phyloP scores from a whole-genome alignment of 2,797 vertebrate genomes.

The Notolepis coatsorum region DNA sequence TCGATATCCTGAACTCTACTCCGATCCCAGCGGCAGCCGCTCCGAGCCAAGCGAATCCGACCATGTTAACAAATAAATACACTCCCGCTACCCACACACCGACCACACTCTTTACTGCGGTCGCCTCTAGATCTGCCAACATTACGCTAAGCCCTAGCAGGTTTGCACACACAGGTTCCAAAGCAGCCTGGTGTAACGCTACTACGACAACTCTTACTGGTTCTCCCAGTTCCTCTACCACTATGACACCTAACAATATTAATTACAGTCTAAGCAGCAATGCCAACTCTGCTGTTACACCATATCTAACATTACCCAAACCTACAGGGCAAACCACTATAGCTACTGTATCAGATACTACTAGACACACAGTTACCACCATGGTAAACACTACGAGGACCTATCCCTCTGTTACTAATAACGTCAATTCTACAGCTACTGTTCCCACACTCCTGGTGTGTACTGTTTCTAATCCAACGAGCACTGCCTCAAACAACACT shows the following conservation, averaged over 20 bases:
- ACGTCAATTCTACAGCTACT: background rate
- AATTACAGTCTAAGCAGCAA: constrained; percentile 17
- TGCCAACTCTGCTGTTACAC: background rate
- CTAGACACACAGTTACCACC: background rate
- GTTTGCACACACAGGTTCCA: constrained; percentile 25
- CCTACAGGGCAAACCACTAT: constrained; percentile 12
- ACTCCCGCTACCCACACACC: constrained; percentile 29
- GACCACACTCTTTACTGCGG: constrained; percentile 58
- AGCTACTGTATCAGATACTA: background rate
- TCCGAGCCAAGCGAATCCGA: constrained; percentile 11
- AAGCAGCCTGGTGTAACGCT: constrained; percentile 15
- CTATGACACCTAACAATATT: constrained; percentile 12
- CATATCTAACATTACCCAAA: constrained; percentile 13
- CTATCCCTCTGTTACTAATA: background rate
- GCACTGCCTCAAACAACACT: constrained; percentile 48
- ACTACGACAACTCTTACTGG: constrained; percentile 2
- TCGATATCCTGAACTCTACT: background rate
- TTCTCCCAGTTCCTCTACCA: background rate
- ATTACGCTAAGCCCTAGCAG: constrained; percentile 27
- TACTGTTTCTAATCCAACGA: constrained; percentile 33
- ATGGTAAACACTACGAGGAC: constrained; percentile 11
- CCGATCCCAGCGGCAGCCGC: constrained; percentile 15
- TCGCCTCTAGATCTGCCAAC: constrained; percentile 52
- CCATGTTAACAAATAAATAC: background rate
- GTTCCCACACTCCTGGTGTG: constrained; percentile 14